Percentiles rank a stretch among this genome's conserved stretches.
phyloP scores from a whole-genome alignment of 2,888 invertebrate species.

The Synanthedon vespiformis region DNA sequence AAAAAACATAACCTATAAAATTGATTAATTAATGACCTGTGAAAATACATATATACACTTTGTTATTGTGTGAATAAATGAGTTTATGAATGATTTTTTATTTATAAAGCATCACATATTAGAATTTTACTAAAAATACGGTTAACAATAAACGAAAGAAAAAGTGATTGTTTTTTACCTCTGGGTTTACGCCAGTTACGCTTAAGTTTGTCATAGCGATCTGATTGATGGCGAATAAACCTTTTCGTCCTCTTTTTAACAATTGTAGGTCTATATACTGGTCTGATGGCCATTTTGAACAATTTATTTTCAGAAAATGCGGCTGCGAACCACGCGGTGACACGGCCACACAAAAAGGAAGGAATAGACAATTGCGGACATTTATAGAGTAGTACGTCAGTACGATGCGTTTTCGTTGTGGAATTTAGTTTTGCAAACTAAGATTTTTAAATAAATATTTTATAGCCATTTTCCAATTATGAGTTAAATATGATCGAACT shows the following conservation, averaged over 20 bases:
- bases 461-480: not conserved
- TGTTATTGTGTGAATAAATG: not conserved
- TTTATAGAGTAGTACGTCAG: too few species aligned
- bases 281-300: conserved; percentile 87
- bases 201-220: conserved; percentile 96
- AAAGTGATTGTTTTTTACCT: conserved; percentile 57
- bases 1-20: too few species aligned
- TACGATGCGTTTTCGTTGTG: conserved; percentile 30
- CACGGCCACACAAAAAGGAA: conserved; percentile 68
- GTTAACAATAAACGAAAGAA: not conserved
- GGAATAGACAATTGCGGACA: conserved; percentile 51
- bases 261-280: conserved; percentile 89
- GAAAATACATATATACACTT: too few species aligned
- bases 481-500: too few species aligned
- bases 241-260: conserved; percentile 98
- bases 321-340: conserved; percentile 68
- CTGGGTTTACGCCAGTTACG: conserved; percentile 99
- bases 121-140: not conserved
- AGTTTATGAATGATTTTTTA: not conserved
- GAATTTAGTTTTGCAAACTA: not conserved
- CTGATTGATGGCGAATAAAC: conserved; percentile 98
- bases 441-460: not conserved
- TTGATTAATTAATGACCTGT: too few species aligned
- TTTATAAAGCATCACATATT: not conserved
- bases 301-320: conserved; percentile 47